Percentiles rank a stretch among this genome's conserved stretches.
These are phyloP conservation scores for Bedellia somnulentella DNA, from an alignment of 2,888 invertebrate species.

Conservation along the genomic window DNA sequence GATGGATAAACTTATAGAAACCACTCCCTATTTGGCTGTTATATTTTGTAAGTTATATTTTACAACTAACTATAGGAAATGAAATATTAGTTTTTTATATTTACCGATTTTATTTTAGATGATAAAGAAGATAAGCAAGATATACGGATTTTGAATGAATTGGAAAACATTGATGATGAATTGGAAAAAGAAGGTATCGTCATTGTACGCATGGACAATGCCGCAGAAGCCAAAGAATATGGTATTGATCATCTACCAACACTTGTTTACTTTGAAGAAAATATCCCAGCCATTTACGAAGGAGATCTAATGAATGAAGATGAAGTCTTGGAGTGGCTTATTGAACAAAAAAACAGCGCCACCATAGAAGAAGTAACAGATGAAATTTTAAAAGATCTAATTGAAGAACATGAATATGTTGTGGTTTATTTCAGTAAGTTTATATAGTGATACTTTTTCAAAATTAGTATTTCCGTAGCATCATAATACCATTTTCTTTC, in stretches of 20 bases:
- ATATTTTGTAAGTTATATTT: constrained; percentile 85
- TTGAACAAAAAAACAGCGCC: constrained; percentile 85
- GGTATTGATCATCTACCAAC: constrained; percentile 87
- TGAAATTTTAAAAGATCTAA: constrained; percentile 81
- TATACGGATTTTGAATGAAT: constrained; percentile 81
- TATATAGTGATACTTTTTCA: neutral
- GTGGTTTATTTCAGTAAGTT: constrained; percentile 89
- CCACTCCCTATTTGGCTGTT: constrained; percentile 79
- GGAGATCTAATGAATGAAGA: constrained; percentile 91
- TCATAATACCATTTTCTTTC: no score
- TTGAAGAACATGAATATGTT: constrained; percentile 90
- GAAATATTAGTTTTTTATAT: constrained; percentile 1
- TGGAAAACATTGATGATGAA: constrained; percentile 92
- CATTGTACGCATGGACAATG: constrained; percentile 87
- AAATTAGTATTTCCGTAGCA: neutral
- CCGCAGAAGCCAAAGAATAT: constrained; percentile 86
- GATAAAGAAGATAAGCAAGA: constrained; percentile 90
- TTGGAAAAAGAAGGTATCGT: constrained; percentile 87
- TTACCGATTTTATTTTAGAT: constrained; percentile 52
- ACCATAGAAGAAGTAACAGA: constrained; percentile 95
- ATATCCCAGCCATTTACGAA: constrained; percentile 88
- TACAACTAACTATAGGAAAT: neutral
- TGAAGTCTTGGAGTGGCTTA: constrained; percentile 85
- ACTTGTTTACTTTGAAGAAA: constrained; percentile 87
- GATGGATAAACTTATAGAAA: constrained; percentile 87